phyloP scores from a whole-genome alignment of 2,888 invertebrate genomes.

The Diaprepes abbreviatus region DNA sequence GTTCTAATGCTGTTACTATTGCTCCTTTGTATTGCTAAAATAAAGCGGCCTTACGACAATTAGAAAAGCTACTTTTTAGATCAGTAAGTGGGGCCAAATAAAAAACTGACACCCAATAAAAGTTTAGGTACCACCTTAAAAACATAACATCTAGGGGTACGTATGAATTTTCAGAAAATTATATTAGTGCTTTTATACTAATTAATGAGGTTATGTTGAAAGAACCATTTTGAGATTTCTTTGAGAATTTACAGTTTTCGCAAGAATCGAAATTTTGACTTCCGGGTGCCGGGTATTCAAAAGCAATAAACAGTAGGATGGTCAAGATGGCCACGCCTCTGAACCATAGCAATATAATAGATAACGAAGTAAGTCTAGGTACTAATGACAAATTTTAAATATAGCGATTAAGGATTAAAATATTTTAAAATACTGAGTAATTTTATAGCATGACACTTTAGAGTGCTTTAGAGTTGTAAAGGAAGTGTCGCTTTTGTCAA shows the following conservation, averaged over 20 bases:
- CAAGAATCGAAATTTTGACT: slow-evolving; percentile 60
- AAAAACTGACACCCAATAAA: no score
- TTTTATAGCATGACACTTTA: slow-evolving; percentile 39
- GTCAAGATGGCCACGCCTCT: slow-evolving; percentile 60
- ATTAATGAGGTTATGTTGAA: no score
- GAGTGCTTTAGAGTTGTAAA: slow-evolving; percentile 32
- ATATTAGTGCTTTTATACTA: no score
- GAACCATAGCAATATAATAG: slow-evolving; percentile 68
- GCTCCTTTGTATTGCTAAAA: no score
- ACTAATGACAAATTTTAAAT: slow-evolving; percentile 50
- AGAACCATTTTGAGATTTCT: not conserved
- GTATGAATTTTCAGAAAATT: no score
- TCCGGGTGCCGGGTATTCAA: slow-evolving; percentile 69
- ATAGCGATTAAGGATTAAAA: slow-evolving; percentile 16
- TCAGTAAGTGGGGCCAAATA: no score
- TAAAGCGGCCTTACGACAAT: no score
- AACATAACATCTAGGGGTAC: no score
- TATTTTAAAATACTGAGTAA: slow-evolving; percentile 4
- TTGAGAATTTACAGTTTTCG: slow-evolving; percentile 46
- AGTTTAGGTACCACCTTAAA: no score
- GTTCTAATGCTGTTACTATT: no score
- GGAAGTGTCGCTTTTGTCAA: slow-evolving; percentile 29
- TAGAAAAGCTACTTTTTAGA: no score
- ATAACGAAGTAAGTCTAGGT: slow-evolving; percentile 62
- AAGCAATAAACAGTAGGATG: slow-evolving; percentile 69